Conservation (phyloP, 2,797 vertebrate genomes). For the Ctenopoma kingsleyae region DNA sequence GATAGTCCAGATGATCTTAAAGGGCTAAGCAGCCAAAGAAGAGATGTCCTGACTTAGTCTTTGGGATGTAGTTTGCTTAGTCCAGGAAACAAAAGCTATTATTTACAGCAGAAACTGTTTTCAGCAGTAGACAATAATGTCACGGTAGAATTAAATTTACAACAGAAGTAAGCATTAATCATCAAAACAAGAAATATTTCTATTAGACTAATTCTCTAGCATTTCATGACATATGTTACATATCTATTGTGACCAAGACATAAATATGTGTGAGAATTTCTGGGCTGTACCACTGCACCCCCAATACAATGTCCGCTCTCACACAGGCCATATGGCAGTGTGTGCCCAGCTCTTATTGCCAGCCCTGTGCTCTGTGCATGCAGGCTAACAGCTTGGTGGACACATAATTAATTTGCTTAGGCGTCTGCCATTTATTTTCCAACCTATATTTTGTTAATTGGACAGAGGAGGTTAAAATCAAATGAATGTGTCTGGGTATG, state of each 20-base stretch:
- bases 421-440: slow-evolving; percentile 89
- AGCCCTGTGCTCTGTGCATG: slow-evolving; percentile 71
- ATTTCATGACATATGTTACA: slow-evolving; percentile 41
- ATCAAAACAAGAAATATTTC: slow-evolving; percentile 28
- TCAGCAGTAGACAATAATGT: slow-evolving; percentile 14
- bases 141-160: slow-evolving; percentile 21
- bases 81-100: slow-evolving; percentile 20
- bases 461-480: slow-evolving; percentile 85
- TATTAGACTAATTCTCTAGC: slow-evolving; percentile 45
- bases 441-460: slow-evolving; percentile 89
- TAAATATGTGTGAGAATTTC: slow-evolving; percentile 80
- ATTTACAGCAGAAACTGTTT: slow-evolving; percentile 20
- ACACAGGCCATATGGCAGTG: slow-evolving; percentile 84
- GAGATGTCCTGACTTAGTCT: neutral
- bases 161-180: slow-evolving; percentile 34
- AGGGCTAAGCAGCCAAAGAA: neutral
- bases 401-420: slow-evolving; percentile 88
- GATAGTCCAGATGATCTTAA: neutral
- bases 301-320: slow-evolving; percentile 72
- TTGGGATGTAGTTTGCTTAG: neutral
- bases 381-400: slow-evolving; percentile 86
- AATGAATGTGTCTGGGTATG: slow-evolving; percentile 80
- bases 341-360: slow-evolving; percentile 75
- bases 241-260: slow-evolving; percentile 47
- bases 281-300: slow-evolving; percentile 59